Base-by-base conservation (phyloP, 2,888 invertebrate species). In the Exephanes ischioxanthus region DNA sequence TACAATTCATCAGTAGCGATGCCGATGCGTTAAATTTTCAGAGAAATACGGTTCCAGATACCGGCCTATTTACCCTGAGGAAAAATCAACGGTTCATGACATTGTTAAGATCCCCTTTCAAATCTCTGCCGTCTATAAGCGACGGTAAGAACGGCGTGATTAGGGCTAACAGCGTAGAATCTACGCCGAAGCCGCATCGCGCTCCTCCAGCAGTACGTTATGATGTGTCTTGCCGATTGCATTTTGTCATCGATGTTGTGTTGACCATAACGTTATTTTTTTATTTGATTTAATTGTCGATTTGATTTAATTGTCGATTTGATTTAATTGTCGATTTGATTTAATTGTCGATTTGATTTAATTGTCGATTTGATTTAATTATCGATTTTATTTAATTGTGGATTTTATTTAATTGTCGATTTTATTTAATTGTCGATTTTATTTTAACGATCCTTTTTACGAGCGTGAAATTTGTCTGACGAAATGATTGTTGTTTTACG, bases 121-220 rank as follows among this genome's bases (percentile, higher is more conserved):
- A 94, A 90, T 93, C 93, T 66, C 90, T 94, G 80, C 93, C 93
- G 61, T 86, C 91, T 79, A 93, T 93, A 90, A 91, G 90, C 82
- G 90, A 92, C 86, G 89, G 89, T 77, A 93, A 93, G 90, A 92
- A 93, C 83, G 91, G 92, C 88, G 85, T 91, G 80, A 87, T 93
- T 91, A 93, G 93, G 89, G 91, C 94, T 67, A 90, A 89, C 90
- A 94, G 93, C 86, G 94, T 93, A 90, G 93, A 91, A 87, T 91
- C 92, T 82, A 87, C 90, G 76, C 89, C 89, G 66, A 92, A 89
- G 87, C 89, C 89, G 89, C 90, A 86, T 89, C 87, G 90, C 88
- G 85, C 89, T 82, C 89, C 91, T 84, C 90, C 92, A 89, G 89
- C 92, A 91, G 94, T 94, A 94, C 90, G 93, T 93, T 80, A 80